Base-by-base conservation (phyloP, 2,888 invertebrate species). In the Dryocosmus kuriphilus region DNA sequence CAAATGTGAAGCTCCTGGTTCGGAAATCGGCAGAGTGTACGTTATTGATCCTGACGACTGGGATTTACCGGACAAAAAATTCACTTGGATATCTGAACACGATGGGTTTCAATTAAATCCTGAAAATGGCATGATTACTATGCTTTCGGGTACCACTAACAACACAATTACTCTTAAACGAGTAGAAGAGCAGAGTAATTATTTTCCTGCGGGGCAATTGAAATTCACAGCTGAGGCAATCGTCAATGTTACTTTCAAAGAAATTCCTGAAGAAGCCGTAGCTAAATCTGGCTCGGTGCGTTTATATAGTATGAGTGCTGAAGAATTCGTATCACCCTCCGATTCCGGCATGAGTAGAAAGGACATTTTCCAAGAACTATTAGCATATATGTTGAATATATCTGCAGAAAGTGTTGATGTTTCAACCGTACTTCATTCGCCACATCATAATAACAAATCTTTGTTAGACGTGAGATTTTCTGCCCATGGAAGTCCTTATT, bases 11-110 rank as follows among this genome's bases (percentile, higher is more conserved):
- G 94, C 95, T 0, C 96, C 96, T 0, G 95, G 96, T 82, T 96
- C 96, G 0, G 95, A 96, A 83, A 97, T 99, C 78, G 99, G 99
- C 0, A 94, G 97, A 0, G 97, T 98, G 0, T 99, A 96, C 92
- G 99, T 99, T 0, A 95, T 97, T 63, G 99, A 99, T 92, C 94
- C 95, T 0, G 99, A 99, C 89, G 99, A 99, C 90, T 99, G 99
- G 99, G 99, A 99, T 92, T 92, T 98, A 73, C 95, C 95, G 0
- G 98, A 99, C 91, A 99, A 99, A 92, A 92, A 93, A 19, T 99
- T 98, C 90, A 93, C 93, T 81, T 97, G 96, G 96, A 92, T 93
- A 3, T 92, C 92, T 75, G 92, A 92, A 51, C 94, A 94, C 82
- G 93, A 94, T 0, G 94, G 94, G 87, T 98, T 98, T 91, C 93